A percentile compares a stretch with the other conserved stretches of the same genome.
phyloP scores from a whole-genome alignment of 2,113 vertebrate genomes.

The Vanacampus margaritifer region DNA sequence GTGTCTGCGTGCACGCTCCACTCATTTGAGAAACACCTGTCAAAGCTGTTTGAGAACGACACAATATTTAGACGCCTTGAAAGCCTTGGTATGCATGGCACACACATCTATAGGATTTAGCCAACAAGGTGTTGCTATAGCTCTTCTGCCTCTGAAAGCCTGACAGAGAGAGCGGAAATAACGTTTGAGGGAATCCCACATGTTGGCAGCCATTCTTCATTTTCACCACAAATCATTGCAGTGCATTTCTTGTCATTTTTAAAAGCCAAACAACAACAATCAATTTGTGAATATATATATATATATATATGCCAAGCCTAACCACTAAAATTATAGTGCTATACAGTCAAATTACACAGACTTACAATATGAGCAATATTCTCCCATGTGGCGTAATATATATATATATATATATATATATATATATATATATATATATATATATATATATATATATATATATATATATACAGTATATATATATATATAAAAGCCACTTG shows the following conservation, averaged over 20 bases:
- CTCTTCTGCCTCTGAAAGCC: constrained; percentile 24
- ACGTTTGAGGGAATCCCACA: constrained; percentile 5
- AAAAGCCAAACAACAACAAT: neutral
- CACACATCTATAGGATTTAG: constrained; percentile 28
- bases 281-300: neutral
- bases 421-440: too few relatives aligned
- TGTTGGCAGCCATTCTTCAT: neutral
- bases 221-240: neutral
- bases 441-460: too few relatives aligned
- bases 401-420: too few relatives aligned
- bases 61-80: constrained; percentile 52
- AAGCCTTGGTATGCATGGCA: constrained; percentile 53
- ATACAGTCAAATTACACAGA: neutral
- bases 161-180: neutral
- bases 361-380: too few relatives aligned
- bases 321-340: neutral
- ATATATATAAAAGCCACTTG: too few relatives aligned
- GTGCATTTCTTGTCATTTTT: neutral
- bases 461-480: too few relatives aligned
- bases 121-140: constrained; percentile 44
- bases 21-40: constrained; percentile 63
- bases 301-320: neutral
- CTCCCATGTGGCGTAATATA: too few relatives aligned
- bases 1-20: constrained; percentile 30
- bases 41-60: constrained; percentile 60